Evolutionary conservation across 2,797 vertebrate genomes (phyloP), one percentile per base, ranked within the genome.

Genomic region (Cossypha niveicapilla): DNA sequence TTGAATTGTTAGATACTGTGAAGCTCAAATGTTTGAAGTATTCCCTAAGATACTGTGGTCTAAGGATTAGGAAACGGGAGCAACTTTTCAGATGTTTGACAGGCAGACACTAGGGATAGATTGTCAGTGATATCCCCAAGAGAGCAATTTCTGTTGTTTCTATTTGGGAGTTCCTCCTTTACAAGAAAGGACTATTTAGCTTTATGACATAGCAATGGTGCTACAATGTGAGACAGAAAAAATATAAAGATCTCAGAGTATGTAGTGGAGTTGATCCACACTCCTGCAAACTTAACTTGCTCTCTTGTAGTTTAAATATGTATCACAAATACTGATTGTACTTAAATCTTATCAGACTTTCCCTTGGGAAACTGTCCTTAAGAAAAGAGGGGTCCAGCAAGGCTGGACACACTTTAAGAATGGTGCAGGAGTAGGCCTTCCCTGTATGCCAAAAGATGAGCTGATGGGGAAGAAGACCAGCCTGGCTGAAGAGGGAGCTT

Each of bases 391-490:
- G 4, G 28, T 51, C 44, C 24, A 30, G 57, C 28, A 63, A 63
- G 24, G 37, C 44, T 63, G 32, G 24, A 45, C 32, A 23, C 39
- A 22, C 18, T 76, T 57, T 8, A 23, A 34, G 18, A 58, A 71
- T 8, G 28, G 22, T 0, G 0, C 44, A 51, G 63, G 15, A 57
- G 9, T 32, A 45, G 18, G 24, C 18, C 10, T 57, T 57, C 18
- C 18, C 22, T 76, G 7, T n/a, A 14, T 27, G 25, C 28, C 18
- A 65, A 14, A 65, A 71, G 32, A 35, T 65, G 44, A 63, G 28
- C 8, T 34, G 28, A 4, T 70, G 32, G 17, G 8, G 18, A 76
- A 57, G 56, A 62, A 50, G 17, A 37, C 15, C 0, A 0, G 15
- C 15, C 65, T 51, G 37, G 21, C 10, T 71, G 32, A 57, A 58